These are phyloP conservation scores for Rhamphomyia laevipes DNA, from an alignment of 2,888 invertebrate genomes.

Conservation along the genomic window DNA sequence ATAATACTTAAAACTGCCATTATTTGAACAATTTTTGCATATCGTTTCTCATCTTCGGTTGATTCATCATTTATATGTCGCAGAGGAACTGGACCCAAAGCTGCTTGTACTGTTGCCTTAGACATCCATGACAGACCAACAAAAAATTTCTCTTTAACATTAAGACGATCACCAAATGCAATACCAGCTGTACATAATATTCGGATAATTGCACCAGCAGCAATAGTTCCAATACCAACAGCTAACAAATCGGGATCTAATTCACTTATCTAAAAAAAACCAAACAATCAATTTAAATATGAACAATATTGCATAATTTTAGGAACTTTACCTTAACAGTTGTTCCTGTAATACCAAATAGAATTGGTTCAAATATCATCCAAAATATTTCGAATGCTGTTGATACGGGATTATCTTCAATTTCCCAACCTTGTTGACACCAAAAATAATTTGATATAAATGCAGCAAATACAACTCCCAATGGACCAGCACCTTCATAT, in stretches of 20 bases:
- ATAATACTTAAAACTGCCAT: slow-evolving; percentile 71
- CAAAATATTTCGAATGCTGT: slow-evolving; percentile 86
- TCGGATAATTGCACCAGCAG: slow-evolving; percentile 52
- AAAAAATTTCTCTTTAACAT: slow-evolving; percentile 81
- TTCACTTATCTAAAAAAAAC: slow-evolving; percentile 46
- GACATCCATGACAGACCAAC: slow-evolving; percentile 88
- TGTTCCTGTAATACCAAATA: slow-evolving; percentile 87
- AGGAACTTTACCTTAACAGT: slow-evolving; percentile 56
- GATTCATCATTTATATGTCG: slow-evolving; percentile 45
- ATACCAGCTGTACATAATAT: slow-evolving; percentile 53
- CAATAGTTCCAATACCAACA: slow-evolving; percentile 56
- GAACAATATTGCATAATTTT: not conserved
- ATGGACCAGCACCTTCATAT: slow-evolving; percentile 59
- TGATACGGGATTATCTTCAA: slow-evolving; percentile 77
- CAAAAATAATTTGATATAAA: slow-evolving; percentile 73
- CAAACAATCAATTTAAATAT: not conserved
- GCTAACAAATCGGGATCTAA: slow-evolving; percentile 57
- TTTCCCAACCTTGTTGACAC: slow-evolving; percentile 73
- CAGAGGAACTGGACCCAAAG: slow-evolving; percentile 65
- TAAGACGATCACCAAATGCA: slow-evolving; percentile 68
- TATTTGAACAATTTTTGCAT: slow-evolving; percentile 61
- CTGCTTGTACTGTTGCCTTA: slow-evolving; percentile 96
- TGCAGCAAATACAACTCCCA: slow-evolving; percentile 71
- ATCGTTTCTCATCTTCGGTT: slow-evolving; percentile 41
- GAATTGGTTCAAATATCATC: slow-evolving; percentile 91